phyloP scores from a whole-genome alignment of 1,140 invertebrate genomes.

The Anastatus disparis region DNA sequence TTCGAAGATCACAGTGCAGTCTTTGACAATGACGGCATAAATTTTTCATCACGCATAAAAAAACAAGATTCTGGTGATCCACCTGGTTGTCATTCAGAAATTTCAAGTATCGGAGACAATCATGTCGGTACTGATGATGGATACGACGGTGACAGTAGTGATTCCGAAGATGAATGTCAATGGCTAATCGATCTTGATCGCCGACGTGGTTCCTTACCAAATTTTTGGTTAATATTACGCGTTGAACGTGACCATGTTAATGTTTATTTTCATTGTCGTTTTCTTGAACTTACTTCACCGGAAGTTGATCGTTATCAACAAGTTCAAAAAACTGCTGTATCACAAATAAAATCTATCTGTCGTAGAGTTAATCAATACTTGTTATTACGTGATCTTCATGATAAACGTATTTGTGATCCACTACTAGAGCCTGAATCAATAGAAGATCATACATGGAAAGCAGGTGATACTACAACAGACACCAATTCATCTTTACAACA shows the following conservation, averaged over 20 bases:
- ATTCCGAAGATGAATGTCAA: constrained; percentile 71
- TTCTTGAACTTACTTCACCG: constrained; percentile 67
- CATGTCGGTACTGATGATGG: constrained; percentile 67
- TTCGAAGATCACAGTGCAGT: neutral
- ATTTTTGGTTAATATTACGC: constrained; percentile 82
- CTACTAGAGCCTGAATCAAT: constrained; percentile 77
- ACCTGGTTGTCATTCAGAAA: constrained; percentile 61
- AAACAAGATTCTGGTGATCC: constrained; percentile 60
- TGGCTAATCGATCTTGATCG: constrained; percentile 71
- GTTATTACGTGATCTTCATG: constrained; percentile 76
- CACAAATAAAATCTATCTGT: constrained; percentile 72
- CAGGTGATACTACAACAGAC: constrained; percentile 46
- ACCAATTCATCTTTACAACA: constrained; percentile 36
- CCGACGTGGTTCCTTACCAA: constrained; percentile 70
- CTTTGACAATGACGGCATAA: neutral
- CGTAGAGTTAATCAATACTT: constrained; percentile 80
- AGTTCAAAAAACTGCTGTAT: constrained; percentile 68
- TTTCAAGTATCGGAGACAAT: constrained; percentile 65
- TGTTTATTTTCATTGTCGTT: constrained; percentile 79
- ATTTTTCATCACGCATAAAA: constrained; percentile 28
- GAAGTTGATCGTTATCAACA: constrained; percentile 68
- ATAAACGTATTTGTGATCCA: constrained; percentile 76
- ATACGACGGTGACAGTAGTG: constrained; percentile 72
- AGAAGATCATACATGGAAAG: constrained; percentile 67
- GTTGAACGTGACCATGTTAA: constrained; percentile 72